A percentile compares a stretch with the other conserved stretches of the same genome.
Conservation (phyloP, 2,888 invertebrate genomes). For the Hyposoter didymator region DNA sequence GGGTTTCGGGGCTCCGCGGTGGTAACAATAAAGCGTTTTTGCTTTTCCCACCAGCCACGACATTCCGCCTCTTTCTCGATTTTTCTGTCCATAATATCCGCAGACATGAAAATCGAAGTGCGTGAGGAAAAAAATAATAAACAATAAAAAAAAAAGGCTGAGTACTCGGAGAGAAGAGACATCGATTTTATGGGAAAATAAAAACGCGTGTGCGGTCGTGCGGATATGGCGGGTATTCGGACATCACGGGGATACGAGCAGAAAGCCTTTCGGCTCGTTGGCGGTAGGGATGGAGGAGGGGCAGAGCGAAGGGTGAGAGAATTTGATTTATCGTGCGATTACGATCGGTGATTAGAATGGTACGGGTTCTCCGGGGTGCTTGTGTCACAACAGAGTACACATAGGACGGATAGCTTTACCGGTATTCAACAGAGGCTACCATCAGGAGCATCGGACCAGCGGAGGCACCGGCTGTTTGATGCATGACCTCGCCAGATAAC, state of each 20-base stretch:
- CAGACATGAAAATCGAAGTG: conserved; percentile 20
- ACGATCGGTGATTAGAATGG: conserved; percentile 79
- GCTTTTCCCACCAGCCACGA: background rate
- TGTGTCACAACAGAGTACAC: conserved; percentile 63
- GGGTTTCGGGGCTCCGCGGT: background rate
- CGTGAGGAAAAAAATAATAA: conserved; percentile 21
- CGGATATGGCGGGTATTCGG: conserved; percentile 43
- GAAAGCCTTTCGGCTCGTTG: conserved; percentile 27
- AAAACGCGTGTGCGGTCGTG: conserved; percentile 66
- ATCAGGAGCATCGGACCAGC: conserved; percentile 59
- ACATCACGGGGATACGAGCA: conserved; percentile 18
- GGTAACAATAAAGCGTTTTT: conserved; percentile 42
- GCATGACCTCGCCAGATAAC: conserved; percentile 78
- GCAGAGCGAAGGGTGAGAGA: conserved; percentile 58
- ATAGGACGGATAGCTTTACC: conserved; percentile 56
- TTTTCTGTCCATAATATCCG: conserved; percentile 12
- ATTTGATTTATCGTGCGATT: conserved; percentile 81
- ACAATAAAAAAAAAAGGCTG: conserved; percentile 46
- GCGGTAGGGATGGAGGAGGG: background rate
- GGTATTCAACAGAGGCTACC: conserved; percentile 48
- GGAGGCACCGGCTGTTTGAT: conserved; percentile 72
- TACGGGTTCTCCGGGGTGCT: conserved; percentile 70
- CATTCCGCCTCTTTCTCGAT: conserved; percentile 27
- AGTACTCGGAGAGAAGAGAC: conserved; percentile 66
- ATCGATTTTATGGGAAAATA: conserved; percentile 75